These are phyloP conservation scores for Setophaga kirtlandii DNA, from an alignment of 2,113 vertebrate genomes.

Conservation along the genomic window DNA sequence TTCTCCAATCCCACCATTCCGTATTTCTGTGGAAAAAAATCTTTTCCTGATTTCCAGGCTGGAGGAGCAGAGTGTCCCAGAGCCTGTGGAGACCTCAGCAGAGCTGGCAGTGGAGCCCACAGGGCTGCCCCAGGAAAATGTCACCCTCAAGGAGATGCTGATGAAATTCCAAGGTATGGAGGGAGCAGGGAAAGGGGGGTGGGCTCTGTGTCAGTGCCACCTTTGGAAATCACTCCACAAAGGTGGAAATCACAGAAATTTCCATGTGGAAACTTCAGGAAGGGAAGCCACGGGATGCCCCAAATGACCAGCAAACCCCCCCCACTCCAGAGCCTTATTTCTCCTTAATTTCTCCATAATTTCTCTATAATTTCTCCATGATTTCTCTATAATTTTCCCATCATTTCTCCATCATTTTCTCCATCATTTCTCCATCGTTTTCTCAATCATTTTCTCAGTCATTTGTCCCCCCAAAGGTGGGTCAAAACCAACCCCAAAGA, in stretches of 20 bases:
- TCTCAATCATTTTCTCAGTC: no score
- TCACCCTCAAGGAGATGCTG: background rate
- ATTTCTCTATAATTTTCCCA: no score
- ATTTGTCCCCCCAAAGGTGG: no score
- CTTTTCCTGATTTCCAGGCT: background rate
- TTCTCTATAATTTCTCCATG: no score
- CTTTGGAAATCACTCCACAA: background rate
- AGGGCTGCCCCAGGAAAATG: rapidly evolving
- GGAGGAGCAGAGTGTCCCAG: background rate
- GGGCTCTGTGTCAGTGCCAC: rapidly evolving
- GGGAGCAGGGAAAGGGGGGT: rapidly evolving
- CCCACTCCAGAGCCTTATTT: background rate
- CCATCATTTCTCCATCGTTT: no score
- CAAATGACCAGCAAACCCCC: background rate
- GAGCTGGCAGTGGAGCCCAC: background rate
- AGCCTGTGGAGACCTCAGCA: rapidly evolving
- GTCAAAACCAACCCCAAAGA: no score
- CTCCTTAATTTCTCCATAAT: no score
- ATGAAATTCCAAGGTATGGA: background rate
- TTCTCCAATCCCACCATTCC: no score
- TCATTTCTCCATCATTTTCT: no score
- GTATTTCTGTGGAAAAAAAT: background rate
- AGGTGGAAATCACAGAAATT: background rate
- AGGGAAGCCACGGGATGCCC: rapidly evolving
- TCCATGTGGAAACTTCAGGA: rapidly evolving